Percentiles rank a stretch among this genome's conserved stretches.
Evolutionary conservation across 1,140 invertebrate species (phyloP).

Genomic region (Ylistrum balloti): DNA sequence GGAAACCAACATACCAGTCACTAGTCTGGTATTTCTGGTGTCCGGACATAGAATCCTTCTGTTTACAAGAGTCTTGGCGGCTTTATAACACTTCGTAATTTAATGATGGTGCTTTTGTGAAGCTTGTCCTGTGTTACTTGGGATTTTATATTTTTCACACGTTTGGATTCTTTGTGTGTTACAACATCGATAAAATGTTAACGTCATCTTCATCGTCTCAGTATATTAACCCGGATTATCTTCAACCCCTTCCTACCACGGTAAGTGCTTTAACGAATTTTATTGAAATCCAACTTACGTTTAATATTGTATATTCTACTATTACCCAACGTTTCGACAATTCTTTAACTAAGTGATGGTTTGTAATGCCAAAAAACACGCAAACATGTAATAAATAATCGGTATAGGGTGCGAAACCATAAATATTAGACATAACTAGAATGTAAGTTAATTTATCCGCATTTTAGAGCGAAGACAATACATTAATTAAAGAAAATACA

Average conservation of each 20-base stretch:
- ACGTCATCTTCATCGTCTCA: conserved; percentile 75
- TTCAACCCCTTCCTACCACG: conserved; percentile 81
- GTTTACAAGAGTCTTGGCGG: not conserved
- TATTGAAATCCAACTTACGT: too few relatives aligned
- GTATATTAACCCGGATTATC: conserved; percentile 81
- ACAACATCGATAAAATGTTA: conserved; percentile 68
- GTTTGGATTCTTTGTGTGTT: not conserved
- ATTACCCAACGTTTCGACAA: too few relatives aligned
- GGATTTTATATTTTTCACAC: conserved; percentile 47
- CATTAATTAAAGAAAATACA: too few relatives aligned
- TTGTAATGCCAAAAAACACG: too few relatives aligned
- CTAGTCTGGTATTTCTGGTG: not conserved
- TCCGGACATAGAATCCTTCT: not conserved
- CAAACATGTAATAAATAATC: too few relatives aligned
- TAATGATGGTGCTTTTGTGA: conserved; percentile 13
- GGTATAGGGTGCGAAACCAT: too few relatives aligned
- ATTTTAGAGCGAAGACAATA: too few relatives aligned
- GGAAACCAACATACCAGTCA: not conserved
- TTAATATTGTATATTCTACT: too few relatives aligned
- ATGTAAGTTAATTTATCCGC: too few relatives aligned
- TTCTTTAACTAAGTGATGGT: too few relatives aligned
- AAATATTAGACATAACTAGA: too few relatives aligned
- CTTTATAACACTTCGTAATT: not conserved
- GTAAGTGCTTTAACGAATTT: too few relatives aligned
- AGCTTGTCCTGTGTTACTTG: conserved; percentile 44